Evolutionary conservation across 2,888 invertebrate species (phyloP), one percentile per base, ranked within the genome.

Genomic region (Seira ritae): DNA sequence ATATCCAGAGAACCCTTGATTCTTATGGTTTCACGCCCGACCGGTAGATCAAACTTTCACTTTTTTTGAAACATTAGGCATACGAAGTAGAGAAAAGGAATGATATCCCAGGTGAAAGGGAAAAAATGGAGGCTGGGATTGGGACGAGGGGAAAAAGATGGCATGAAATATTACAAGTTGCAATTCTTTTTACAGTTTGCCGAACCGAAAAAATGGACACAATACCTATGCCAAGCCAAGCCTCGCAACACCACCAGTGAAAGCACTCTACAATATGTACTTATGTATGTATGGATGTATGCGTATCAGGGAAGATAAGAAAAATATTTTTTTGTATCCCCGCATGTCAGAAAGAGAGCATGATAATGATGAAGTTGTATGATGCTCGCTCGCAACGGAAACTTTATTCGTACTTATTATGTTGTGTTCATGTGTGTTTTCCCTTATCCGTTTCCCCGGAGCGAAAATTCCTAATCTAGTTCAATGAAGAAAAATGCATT

Each of bases 81-180:
- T 55, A 55, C 55, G n/a, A 55, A 55, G 55, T 55, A 55, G 55
- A 55, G 55, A 70, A 8, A 42, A 17, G 20, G 19, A 65, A 42
- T 2, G 31, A 71, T 46, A 46, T 67, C 66, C 71, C 78, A 78
- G 71, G 78, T 78, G 78, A 65, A 78, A 70, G 62, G 70, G 42
- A 77, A 69, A 22, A 78, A 78, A 62, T 70, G 71, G 22, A 20
- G 31, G 31, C 31, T 31, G 31, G 31, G 31, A 31, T 8, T 31
- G 31, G 31, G 31, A 31, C 65, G 77, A 23, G 65, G 69, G 24
- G 65, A 24, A 65, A 70, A 65, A 37, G 46, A 60, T 65, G n/a
- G 77, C 8, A 55, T 71, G 78, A 78, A 78, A 78, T 78, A 72
- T 72, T 55, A 55, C 55, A 55, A 55, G 55, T 55, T 55, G 55